These are phyloP conservation scores for Drosophila quinaria DNA, from an alignment of 2,888 invertebrate genomes.

Conservation along the genomic window DNA sequence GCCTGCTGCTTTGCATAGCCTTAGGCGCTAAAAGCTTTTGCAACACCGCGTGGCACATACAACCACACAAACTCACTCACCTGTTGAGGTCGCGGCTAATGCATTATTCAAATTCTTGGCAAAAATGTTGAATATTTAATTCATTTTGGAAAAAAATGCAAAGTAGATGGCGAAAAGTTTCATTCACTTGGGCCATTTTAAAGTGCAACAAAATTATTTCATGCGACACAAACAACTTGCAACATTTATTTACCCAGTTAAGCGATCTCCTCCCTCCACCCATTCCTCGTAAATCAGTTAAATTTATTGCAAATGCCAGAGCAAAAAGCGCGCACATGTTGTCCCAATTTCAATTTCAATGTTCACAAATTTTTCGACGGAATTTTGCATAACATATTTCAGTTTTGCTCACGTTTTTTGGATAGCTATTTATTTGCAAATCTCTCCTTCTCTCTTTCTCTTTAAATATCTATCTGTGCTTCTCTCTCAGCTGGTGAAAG, in stretches of 20 bases:
- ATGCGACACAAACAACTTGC: slow-evolving; percentile 29
- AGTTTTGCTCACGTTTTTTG: slow-evolving; percentile 61
- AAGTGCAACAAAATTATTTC: slow-evolving; percentile 67
- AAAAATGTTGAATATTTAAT: slow-evolving; percentile 56
- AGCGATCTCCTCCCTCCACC: slow-evolving; percentile 43
- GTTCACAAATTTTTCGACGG: slow-evolving; percentile 61
- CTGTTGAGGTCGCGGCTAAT: slow-evolving; percentile 60
- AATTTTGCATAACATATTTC: slow-evolving; percentile 69
- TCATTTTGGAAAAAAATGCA: slow-evolving; percentile 24
- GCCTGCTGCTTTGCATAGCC: slow-evolving; percentile 62
- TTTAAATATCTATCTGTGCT: too few relatives aligned
- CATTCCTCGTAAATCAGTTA: slow-evolving; percentile 67
- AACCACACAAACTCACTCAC: slow-evolving; percentile 42
- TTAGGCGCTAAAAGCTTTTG: slow-evolving; percentile 73
- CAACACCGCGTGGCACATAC: slow-evolving; percentile 15
- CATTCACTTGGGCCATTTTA: slow-evolving; percentile 40
- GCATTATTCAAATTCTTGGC: slow-evolving; percentile 65
- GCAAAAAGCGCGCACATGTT: slow-evolving; percentile 76
- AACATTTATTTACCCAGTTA: slow-evolving; percentile 74
- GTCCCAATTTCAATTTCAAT: slow-evolving; percentile 73
- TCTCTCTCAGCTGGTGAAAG: background rate
- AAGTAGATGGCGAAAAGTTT: background rate
- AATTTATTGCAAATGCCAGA: slow-evolving; percentile 72
- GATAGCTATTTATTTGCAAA: slow-evolving; percentile 62
- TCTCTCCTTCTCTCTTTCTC: background rate